These are phyloP conservation scores for Oceanites oceanicus DNA, from an alignment of 2,113 vertebrate genomes.

Conservation along the genomic window DNA sequence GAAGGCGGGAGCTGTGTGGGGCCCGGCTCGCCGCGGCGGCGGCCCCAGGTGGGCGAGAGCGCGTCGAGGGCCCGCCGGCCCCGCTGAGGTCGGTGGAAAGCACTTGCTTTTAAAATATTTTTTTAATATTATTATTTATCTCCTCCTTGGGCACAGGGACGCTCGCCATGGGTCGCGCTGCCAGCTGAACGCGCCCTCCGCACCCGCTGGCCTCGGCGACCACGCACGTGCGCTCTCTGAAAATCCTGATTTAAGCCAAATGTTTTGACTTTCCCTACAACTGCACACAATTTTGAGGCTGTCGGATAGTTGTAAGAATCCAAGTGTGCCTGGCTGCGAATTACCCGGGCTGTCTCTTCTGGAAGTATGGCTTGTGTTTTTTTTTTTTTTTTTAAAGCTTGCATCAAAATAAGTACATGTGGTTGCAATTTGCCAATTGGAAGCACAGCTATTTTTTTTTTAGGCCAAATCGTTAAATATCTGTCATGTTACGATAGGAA, in stretches of 20 bases:
- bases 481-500: neutral
- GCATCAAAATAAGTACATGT: neutral
- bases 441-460: neutral
- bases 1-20: neutral
- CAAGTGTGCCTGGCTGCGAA: neutral
- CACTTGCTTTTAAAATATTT: accelerated
- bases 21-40: neutral
- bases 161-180: neutral
- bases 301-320: neutral
- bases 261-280: neutral
- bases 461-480: neutral
- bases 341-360: neutral
- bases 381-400: neutral
- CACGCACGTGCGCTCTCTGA: neutral
- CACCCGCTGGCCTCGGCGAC: neutral
- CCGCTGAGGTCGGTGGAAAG: neutral
- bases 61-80: neutral
- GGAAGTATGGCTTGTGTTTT: neutral
- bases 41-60: neutral
- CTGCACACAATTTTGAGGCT: neutral
- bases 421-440: neutral
- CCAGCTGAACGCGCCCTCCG: neutral
- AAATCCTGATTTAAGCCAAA: slow-evolving; percentile 20
- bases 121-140: neutral
- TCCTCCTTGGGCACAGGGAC: neutral